These are phyloP conservation scores for Campylomormyrus tamandua DNA, from an alignment of 2,113 vertebrate genomes.

Conservation along the genomic window DNA sequence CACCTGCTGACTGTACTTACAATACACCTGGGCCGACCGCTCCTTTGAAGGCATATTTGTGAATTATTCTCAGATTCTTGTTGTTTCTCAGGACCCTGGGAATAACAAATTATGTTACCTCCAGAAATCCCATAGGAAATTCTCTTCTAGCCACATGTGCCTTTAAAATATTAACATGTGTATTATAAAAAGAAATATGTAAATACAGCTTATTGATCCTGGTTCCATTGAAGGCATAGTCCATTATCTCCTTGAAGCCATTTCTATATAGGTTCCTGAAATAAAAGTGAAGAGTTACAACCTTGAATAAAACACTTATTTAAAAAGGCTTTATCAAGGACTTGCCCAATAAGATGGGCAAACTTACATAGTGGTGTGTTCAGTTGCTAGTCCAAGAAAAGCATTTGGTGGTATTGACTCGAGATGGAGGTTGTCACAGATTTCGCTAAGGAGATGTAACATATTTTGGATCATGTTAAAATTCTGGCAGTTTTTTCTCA, in stretches of 20 bases:
- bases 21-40: conserved; percentile 66
- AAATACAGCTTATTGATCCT: conserved; percentile 74
- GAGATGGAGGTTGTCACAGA: conserved; percentile 76
- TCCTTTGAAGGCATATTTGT: conserved; percentile 67
- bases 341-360: neutral
- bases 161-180: neutral
- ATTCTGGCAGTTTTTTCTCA: neutral
- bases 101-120: conserved; percentile 16
- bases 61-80: conserved; percentile 65
- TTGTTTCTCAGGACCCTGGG: conserved; percentile 75
- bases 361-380: conserved; percentile 74
- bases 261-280: conserved; percentile 77
- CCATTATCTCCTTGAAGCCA: conserved; percentile 78
- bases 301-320: neutral
- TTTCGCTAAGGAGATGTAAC: conserved; percentile 57
- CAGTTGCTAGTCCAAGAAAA: conserved; percentile 72
- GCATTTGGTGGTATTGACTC: conserved; percentile 70
- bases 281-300: conserved; percentile 1
- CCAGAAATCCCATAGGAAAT: neutral
- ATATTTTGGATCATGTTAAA: neutral
- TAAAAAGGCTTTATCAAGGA: neutral
- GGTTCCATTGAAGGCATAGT: conserved; percentile 76
- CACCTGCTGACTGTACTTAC: conserved; percentile 56
- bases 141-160: neutral
- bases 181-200: neutral